Evolutionary conservation across 2,888 invertebrate species (phyloP).

Genomic region (Tortrix viridana): DNA sequence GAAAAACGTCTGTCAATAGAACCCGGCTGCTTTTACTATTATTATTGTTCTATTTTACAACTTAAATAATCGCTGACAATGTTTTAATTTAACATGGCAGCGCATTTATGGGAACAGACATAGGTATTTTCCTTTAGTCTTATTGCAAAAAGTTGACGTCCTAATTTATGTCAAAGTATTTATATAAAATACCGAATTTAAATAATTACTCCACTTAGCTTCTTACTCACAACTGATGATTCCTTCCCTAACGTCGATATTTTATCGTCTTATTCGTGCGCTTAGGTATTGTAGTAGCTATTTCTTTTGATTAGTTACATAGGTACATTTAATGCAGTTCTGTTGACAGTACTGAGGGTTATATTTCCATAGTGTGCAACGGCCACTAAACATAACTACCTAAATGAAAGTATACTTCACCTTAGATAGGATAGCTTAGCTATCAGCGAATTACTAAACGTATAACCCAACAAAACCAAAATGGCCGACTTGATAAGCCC

Average conservation of each 20-base stretch:
- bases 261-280: no score
- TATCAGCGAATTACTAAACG: conserved; percentile 30
- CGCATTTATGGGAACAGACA: no score
- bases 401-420: conserved; percentile 31
- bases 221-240: no score
- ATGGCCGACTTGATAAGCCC: conserved; percentile 52
- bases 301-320: no score
- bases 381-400: conserved; percentile 8
- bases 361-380: not conserved
- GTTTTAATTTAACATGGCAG: not conserved
- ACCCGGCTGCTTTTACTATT: conserved; percentile 48
- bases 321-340: not conserved
- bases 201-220: no score
- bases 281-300: no score
- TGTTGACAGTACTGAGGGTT: not conserved
- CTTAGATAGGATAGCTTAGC: conserved; percentile 40
- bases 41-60: conserved; percentile 55
- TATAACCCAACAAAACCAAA: conserved; percentile 49
- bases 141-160: no score
- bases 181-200: no score
- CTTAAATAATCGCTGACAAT: not conserved
- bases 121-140: no score
- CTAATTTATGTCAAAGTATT: no score
- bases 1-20: conserved; percentile 67
- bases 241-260: no score